Evolutionary conservation across 2,113 vertebrate species (phyloP), one percentile per base, ranked within the genome.

Genomic region (Cyprinus carpio): DNA sequence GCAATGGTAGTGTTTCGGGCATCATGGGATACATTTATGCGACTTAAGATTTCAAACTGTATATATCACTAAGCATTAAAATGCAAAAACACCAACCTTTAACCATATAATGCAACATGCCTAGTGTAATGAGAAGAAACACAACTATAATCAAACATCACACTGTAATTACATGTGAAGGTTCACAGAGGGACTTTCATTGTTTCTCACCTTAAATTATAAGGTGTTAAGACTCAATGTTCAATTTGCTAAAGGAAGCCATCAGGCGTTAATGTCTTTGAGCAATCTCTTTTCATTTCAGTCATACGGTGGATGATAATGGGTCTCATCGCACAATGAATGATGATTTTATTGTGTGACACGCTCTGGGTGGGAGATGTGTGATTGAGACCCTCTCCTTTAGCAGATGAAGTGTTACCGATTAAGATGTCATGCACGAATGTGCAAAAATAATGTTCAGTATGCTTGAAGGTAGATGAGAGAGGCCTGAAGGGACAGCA

Each of bases 281-380:
- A 74, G 71, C 37, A 46, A 46, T 75, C 71, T 46, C 40, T 25
- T 15, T 74, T 46, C 40, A 74, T 74, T 43, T 74, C 71, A 46
- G 4, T 72, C 69, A 72, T 34, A 40, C 10, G 40, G 37, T 43
- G 37, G 37, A 74, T 74, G 34, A 74, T 46, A 46, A 74, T 74
- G 23, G 69, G 34, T 8, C 71, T 74, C n/a, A 74, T 46, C 1
- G 3, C 40, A 46, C 71, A 8, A 2, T 25, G 40, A n/a, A 74
- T 46, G 12, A 74, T 15, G 37, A 46, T 25, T 74, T 15, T 25
- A 12, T 65, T 29, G 62, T 40, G 18, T 15, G 37, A 74, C 37
- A 43, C 37, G 2, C 69, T 43, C 37, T 74, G 37, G 71, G 71
- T 46, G 23, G 40, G 40, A 74, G 2, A 25, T 25, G 23, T 46